Base-by-base conservation (phyloP, 2,113 vertebrate genomes). In the Sylvietta virens region DNA sequence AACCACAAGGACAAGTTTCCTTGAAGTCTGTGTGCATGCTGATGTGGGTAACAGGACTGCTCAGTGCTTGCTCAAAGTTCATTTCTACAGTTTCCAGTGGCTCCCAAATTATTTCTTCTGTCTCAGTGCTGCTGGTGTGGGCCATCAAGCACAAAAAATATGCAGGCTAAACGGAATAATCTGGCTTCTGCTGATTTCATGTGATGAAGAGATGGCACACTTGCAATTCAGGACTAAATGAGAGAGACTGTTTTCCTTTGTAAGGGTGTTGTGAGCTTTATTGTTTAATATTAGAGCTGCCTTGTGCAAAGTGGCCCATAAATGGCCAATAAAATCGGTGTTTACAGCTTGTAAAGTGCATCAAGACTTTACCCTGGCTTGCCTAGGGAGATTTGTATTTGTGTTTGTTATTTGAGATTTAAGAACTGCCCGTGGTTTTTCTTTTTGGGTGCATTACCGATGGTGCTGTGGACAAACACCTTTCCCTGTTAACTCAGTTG, bases 311-410 rank as follows among this genome's bases (percentile, higher is more conserved):
- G 96, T 96, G 96, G 94, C 97, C 97, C 94, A 95, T 98, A 98
- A 98, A 98, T 97, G 96, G 94, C 98, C 97, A 98, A 98, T 98
- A 98, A 98, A 98, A 98, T 91, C 82, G 88, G 92, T 53, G 50
- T 98, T 98, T 97, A 98, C 97, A 95, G 97, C 97, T 97, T 98
- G 97, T 98, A 97, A 98, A 98, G 97, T 94, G 92, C 93, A 97
- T 98, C 97, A 92, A 62, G 91, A 80, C 92, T 97, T 96, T 86
- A 85, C 72, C 54, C 44, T 37, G 60, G n/a, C 95, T 97, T 97
- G 95, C 97, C 89, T 92, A 47, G 86, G 78, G 95, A 97, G 95
- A 97, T 94, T 95, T 97, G 97, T 97, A 72, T 79, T 82, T 35
- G 33, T 81, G 82, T 71, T 97, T 88, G 54, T 91, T 94, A 39